Base-by-base conservation (phyloP, 2,113 vertebrate genomes). In the Solea solea region DNA sequence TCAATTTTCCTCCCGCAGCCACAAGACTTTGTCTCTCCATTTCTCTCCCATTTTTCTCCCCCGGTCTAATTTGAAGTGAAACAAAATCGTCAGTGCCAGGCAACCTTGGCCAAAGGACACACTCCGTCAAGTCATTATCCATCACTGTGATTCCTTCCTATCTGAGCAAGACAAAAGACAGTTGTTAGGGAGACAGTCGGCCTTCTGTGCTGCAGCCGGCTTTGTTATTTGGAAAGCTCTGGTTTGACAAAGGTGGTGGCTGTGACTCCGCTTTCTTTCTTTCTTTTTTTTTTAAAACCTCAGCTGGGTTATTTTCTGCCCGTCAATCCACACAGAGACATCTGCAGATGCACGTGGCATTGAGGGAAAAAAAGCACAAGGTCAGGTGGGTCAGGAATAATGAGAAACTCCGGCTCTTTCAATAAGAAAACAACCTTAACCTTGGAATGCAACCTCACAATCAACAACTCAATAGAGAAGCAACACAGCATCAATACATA, bases 111-210 rank as follows among this genome's bases (percentile, higher is more conserved):
- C 81, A 76, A 81, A 82, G 74, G 78, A 85, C 69, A 69, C 27
- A 56, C 50, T 76, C 61, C 34, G 73, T 88, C 80, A 78, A 83
- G 87, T 88, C 75, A 87, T 86, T 91, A 82, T 85, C 80, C 80
- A 76, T 84, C 86, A 81, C 45, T 34, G 65, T 83, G 80, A 85
- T 78, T 86, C 52, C 59, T 64, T 74, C 49, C 55, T 79, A 56
- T 83, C 61, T 39, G 34, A 45, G 55, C 27, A 50, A 80, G 78
- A 89, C 83, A 34, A 88, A 70, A 81, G 76, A 62, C 72, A 78
- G 77, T 85, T 84, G 78, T 77, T 78, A 74, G 69, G 78, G 57
- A 78, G 84, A 72, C 81, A 66, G 53, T 80, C 61, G 59, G 55
- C 49, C 57, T 78, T 40, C 72, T 74, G 66, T 9, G 50, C 74